Evolutionary conservation across 2,888 invertebrate species (phyloP).

Genomic region (Catocala sponsa): DNA sequence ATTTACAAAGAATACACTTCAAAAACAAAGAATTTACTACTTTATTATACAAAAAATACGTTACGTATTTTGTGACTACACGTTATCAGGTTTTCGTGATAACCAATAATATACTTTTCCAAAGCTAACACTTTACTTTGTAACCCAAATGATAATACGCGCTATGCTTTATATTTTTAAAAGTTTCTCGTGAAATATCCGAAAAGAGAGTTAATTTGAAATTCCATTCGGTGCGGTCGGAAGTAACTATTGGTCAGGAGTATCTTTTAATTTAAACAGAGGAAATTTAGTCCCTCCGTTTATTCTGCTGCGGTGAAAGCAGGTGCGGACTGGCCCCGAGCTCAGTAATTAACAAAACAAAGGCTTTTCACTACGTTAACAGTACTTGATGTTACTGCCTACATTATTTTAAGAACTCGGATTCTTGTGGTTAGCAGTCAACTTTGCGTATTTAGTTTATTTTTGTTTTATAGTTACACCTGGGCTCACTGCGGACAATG

Average conservation of each 20-base stretch:
- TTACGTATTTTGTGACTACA: too few species aligned
- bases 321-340: constrained; percentile 74
- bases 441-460: constrained; percentile 41
- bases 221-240: constrained; percentile 54
- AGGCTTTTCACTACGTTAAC: constrained; percentile 76
- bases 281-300: constrained; percentile 74
- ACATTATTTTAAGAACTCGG: constrained; percentile 70
- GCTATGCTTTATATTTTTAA: constrained; percentile 16
- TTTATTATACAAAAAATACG: too few species aligned
- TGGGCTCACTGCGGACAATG: too few species aligned
- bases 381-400: constrained; percentile 73
- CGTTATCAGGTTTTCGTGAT: too few species aligned
- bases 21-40: too few species aligned
- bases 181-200: constrained; percentile 48
- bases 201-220: constrained; percentile 60
- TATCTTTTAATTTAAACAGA: constrained; percentile 77
- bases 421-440: constrained; percentile 60
- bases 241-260: constrained; percentile 70
- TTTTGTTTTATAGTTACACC: constrained; percentile 15
- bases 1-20: too few species aligned
- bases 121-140: not conserved
- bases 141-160: not conserved
- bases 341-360: constrained; percentile 83
- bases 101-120: not conserved
- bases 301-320: constrained; percentile 75